Percentiles rank a stretch among this genome's conserved stretches.
Conservation (phyloP, 2,797 vertebrate species). For the Sebastes cheni region DNA sequence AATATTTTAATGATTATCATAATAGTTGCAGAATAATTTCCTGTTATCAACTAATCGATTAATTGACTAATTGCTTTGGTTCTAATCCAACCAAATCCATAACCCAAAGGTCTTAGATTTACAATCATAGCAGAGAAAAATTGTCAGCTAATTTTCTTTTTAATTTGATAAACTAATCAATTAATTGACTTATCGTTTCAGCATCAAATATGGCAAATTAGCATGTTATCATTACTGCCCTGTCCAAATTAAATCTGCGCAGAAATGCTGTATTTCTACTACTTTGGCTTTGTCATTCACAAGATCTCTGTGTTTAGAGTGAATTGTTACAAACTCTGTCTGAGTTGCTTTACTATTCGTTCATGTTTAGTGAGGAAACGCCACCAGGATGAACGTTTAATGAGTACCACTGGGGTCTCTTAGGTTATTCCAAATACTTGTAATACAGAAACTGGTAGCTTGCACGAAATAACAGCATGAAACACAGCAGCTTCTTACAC, state of each 20-base stretch:
- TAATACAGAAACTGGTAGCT: background rate
- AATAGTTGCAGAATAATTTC: background rate
- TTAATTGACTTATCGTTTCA: background rate
- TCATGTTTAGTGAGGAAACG: background rate
- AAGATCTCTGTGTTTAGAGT: background rate
- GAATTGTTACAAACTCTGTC: background rate
- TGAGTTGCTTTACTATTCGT: too few species aligned
- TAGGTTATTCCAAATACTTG: background rate
- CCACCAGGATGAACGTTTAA: background rate
- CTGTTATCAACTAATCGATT: background rate
- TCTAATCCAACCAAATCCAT: background rate
- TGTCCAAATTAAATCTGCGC: background rate
- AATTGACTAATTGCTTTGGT: background rate
- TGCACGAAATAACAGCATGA: background rate
- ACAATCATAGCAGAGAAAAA: background rate
- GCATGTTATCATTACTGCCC: background rate
- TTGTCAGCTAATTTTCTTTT: background rate
- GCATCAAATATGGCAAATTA: background rate
- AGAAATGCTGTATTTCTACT: background rate
- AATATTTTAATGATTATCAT: background rate
- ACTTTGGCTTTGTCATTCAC: background rate
- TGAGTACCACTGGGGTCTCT: background rate
- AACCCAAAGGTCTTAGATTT: background rate
- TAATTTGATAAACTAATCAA: background rate
- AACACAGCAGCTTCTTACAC: background rate